Percentiles rank a stretch among this genome's conserved stretches.
phyloP scores from a whole-genome alignment of 2,113 vertebrate genomes.

The Bujurquina vittata region DNA sequence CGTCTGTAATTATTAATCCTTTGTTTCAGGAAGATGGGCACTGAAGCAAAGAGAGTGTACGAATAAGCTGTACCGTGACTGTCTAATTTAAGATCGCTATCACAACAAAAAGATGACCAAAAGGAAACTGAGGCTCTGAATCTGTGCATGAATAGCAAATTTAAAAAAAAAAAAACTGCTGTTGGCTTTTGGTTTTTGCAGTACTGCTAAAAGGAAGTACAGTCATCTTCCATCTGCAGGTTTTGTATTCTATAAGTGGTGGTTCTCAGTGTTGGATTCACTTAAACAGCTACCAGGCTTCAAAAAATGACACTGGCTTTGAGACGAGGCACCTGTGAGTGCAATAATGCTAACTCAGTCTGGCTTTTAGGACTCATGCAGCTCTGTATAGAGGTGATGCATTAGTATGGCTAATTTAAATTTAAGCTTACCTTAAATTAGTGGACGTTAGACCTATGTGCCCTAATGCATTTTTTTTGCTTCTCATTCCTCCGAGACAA shows the following conservation, averaged over 20 bases:
- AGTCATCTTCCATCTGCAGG: not conserved
- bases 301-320: not conserved
- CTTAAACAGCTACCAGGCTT: not conserved
- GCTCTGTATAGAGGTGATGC: not conserved
- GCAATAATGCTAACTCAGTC: not conserved
- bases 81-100: slow-evolving; percentile 41
- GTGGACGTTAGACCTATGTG: no score
- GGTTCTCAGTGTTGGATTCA: not conserved
- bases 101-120: not conserved
- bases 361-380: not conserved
- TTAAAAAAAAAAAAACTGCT: not conserved
- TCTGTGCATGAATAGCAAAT: not conserved
- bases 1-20: slow-evolving; percentile 71
- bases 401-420: not conserved
- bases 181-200: not conserved
- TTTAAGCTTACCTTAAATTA: not conserved
- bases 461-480: not conserved
- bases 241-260: not conserved
- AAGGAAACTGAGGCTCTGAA: not conserved
- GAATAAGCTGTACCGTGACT: slow-evolving; percentile 18
- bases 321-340: not conserved
- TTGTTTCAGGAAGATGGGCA: slow-evolving; percentile 53
- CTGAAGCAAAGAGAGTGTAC: slow-evolving; percentile 19
- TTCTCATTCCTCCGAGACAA: not conserved
- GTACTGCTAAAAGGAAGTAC: not conserved